Conservation (phyloP, 1,140 invertebrate genomes). For the Lordiphosa collinella region DNA sequence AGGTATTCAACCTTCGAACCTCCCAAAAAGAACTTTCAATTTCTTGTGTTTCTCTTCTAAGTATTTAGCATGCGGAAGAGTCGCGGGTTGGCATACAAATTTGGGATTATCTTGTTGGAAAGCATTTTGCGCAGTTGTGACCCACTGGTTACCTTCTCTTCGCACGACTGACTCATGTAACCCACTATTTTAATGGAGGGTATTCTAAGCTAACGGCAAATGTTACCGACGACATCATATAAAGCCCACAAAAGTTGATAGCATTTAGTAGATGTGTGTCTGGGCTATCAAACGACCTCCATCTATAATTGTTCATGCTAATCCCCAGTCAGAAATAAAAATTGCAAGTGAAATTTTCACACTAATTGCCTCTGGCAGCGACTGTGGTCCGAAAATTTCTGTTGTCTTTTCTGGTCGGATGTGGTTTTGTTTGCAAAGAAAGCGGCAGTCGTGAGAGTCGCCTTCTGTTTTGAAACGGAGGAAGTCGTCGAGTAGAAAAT, state of each 20-base stretch:
- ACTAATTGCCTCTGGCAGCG: constrained; percentile 58
- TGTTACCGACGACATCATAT: constrained; percentile 23
- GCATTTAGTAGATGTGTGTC: constrained; percentile 21
- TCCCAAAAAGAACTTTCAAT: constrained; percentile 14
- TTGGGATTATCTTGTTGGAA: constrained; percentile 40
- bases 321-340: constrained; percentile 66
- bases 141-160: constrained; percentile 29
- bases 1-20: constrained; percentile 13
- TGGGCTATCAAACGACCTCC: constrained; percentile 50
- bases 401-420: constrained; percentile 40
- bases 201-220: constrained; percentile 43
- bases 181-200: constrained; percentile 26
- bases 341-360: constrained; percentile 75
- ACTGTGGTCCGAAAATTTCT: constrained; percentile 45
- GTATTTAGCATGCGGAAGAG: constrained; percentile 49
- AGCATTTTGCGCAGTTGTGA: constrained; percentile 59
- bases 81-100: constrained; percentile 50
- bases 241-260: constrained; percentile 22
- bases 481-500: constrained; percentile 62
- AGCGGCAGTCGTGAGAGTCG: constrained; percentile 33
- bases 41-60: constrained; percentile 14
- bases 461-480: constrained; percentile 28
- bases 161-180: constrained; percentile 46
- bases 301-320: constrained; percentile 71
- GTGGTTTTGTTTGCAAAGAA: constrained; percentile 67